Conservation (phyloP, 2,113 vertebrate species). For the Paedocypris sp. region DNA sequence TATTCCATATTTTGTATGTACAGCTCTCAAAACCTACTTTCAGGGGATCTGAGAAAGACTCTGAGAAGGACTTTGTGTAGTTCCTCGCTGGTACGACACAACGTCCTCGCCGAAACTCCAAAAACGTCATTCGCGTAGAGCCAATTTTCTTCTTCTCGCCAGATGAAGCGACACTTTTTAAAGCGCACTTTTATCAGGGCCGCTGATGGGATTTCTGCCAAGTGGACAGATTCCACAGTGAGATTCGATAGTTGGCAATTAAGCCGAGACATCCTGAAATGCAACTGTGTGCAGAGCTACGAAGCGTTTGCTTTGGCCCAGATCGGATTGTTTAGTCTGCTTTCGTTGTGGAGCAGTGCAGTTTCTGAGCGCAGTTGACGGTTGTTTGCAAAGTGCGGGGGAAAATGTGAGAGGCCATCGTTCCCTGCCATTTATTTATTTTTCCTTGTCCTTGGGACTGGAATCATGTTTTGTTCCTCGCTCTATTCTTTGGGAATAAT, state of each 20-base stretch:
- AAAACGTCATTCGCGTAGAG: background rate
- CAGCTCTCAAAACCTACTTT: too few species aligned
- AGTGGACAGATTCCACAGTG: conserved; percentile 74
- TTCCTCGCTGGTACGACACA: too few species aligned
- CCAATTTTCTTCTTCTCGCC: conserved; percentile 9
- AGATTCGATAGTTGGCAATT: conserved; percentile 75
- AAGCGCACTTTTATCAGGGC: conserved; percentile 47
- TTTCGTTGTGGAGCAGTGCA: conserved; percentile 69
- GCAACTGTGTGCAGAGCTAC: conserved; percentile 66
- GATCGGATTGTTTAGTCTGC: conserved; percentile 87
- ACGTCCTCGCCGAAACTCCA: background rate
- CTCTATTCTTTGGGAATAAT: conserved; percentile 62
- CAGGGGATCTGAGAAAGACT: too few species aligned
- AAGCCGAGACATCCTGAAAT: conserved; percentile 68
- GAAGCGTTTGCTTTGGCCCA: conserved; percentile 76
- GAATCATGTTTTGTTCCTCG: conserved; percentile 70
- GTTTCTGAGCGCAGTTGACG: conserved; percentile 76
- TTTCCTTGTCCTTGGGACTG: conserved; percentile 73
- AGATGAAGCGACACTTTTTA: conserved; percentile 18
- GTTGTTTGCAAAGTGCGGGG: conserved; percentile 81
- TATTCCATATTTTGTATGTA: too few species aligned
- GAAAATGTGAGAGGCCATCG: conserved; percentile 71
- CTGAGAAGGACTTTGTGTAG: too few species aligned
- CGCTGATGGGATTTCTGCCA: conserved; percentile 62
- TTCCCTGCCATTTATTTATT: conserved; percentile 69